A percentile compares a stretch with the other conserved stretches of the same genome.
These are phyloP conservation scores for Mantis religiosa DNA, from an alignment of 2,888 invertebrate species.

Conservation along the genomic window DNA sequence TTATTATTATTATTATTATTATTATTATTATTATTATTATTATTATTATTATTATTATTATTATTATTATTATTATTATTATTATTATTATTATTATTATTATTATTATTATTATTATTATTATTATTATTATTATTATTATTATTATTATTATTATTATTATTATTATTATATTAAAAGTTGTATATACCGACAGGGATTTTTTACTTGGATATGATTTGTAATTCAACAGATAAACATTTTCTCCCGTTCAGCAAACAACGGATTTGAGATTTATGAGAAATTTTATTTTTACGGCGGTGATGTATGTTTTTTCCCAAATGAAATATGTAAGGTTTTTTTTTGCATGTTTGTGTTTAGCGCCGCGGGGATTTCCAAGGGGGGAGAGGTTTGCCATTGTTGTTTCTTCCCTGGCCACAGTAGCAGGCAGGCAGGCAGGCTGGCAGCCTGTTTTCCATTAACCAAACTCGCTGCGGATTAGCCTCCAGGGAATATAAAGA, in stretches of 20 bases:
- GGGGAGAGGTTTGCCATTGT: slow-evolving; percentile 19
- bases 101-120: too few species aligned
- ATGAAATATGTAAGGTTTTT: background rate
- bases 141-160: too few species aligned
- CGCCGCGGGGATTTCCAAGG: background rate
- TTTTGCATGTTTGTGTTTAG: background rate
- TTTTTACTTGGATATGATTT: background rate
- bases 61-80: too few species aligned
- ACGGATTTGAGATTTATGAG: background rate
- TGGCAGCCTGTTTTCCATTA: slow-evolving; percentile 28
- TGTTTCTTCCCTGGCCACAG: slow-evolving; percentile 24
- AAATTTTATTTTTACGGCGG: background rate
- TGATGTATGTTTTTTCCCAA: background rate
- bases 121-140: too few species aligned
- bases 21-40: too few species aligned
- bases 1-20: too few species aligned
- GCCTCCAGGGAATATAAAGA: slow-evolving; percentile 25
- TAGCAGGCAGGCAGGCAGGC: background rate
- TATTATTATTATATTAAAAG: too few species aligned
- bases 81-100: too few species aligned
- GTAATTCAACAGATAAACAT: background rate
- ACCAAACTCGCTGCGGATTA: slow-evolving; percentile 27
- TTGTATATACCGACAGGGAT: too few species aligned
- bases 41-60: too few species aligned
- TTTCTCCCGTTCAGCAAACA: background rate